Conservation (phyloP, 2,888 invertebrate genomes). For the Rhamphomyia laevipes region DNA sequence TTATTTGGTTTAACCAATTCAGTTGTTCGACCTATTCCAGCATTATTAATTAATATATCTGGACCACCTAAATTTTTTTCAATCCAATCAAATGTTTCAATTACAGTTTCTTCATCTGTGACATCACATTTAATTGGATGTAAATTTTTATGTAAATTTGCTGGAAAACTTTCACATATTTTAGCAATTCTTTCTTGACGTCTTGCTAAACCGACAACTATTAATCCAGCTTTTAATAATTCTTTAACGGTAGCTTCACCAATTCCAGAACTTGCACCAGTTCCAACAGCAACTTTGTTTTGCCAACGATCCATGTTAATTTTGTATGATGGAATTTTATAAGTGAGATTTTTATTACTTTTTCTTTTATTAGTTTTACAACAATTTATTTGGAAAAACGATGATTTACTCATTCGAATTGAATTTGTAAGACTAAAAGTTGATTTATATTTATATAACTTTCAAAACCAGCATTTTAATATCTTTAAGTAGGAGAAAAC, state of each 20-base stretch:
- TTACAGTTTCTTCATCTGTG: background rate
- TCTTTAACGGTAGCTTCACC: background rate
- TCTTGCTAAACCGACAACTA: background rate
- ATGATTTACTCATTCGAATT: too few relatives aligned
- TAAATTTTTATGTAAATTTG: background rate
- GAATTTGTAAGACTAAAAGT: too few relatives aligned
- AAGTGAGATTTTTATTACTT: too few relatives aligned
- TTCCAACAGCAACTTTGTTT: background rate
- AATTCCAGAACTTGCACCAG: background rate
- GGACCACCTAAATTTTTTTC: constrained; percentile 39
- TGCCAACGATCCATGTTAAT: background rate
- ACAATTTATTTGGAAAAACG: too few relatives aligned
- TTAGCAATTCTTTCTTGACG: background rate
- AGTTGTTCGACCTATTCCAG: too few relatives aligned
- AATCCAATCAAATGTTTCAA: constrained; percentile 24
- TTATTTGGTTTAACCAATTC: too few relatives aligned
- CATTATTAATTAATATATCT: constrained; percentile 47
- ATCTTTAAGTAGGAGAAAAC: too few relatives aligned
- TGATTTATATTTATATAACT: too few relatives aligned
- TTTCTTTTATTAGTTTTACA: too few relatives aligned
- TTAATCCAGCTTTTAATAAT: background rate
- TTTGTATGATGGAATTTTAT: background rate
- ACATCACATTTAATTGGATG: background rate
- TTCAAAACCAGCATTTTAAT: too few relatives aligned
- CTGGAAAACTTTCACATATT: background rate